Evolutionary conservation across 2,797 vertebrate species (phyloP), one percentile per base, ranked within the genome.

Genomic region (Cyclopterus lumpus): DNA sequence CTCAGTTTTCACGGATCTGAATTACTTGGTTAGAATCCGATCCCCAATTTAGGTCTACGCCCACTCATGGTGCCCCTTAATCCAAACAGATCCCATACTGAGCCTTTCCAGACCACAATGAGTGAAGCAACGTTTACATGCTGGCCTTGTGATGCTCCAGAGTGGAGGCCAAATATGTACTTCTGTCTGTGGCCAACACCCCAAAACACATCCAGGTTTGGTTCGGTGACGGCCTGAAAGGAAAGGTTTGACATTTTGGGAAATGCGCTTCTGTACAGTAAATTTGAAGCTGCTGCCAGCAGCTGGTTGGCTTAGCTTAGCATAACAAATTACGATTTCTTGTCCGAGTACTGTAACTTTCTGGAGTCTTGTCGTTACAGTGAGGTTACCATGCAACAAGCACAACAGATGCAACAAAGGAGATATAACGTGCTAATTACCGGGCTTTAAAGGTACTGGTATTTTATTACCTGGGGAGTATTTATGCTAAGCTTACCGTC

Each of bases 401-500:
- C 46, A 22, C n/a, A 51, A 30, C 20, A n/a, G 36, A 46, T 46
- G 12, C n/a, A 44, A 68, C 38, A 24, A 32, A 24, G 4, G 8
- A 34, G 3, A 3, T 46, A 42, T 10, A 16, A 16, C 1, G 2
- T 16, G 42, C 48, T 59, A 36, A 24, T 59, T 7, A 15, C 15
- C 14, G 26, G 42, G 28, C 12, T 11, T 38, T 54, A 34, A 22
- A 10, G 22, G 48, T 24, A 8, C 12, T 51, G 11, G 12, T 11
- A 8, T 42, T 28, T n/a, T 22, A 12, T 9, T 11, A 18, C 24
- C 1, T 3, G 22, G 34, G 22, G 36, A 22, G 3, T 22, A 16
- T 66, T 70, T 32, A 53, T 58, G 36, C 53, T 71, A 64, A 67
- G 18, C 60, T 59, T 36, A 72, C 36, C n/a, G 4, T 32, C 32